Conservation (phyloP, 92 coral and sea anemone genomes). For the Diadumene lineata region DNA sequence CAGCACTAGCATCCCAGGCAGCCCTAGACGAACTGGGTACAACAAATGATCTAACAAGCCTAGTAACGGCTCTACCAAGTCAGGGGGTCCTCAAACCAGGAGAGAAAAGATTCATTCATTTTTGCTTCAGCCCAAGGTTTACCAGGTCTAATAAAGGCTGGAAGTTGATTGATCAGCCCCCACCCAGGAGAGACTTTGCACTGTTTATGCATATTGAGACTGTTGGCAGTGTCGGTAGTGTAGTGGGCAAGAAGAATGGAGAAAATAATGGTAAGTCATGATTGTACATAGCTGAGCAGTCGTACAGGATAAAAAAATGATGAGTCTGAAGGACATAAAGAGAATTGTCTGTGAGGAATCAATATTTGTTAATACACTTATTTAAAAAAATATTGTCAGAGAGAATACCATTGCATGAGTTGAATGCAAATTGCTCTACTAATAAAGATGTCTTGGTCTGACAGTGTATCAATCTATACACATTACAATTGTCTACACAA, state of each 20-base stretch:
- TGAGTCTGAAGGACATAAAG: too few relatives aligned
- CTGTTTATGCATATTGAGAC: constrained; percentile 95
- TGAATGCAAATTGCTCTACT: too few relatives aligned
- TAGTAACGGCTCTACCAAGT: constrained; percentile 89
- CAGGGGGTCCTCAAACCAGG: constrained; percentile 85
- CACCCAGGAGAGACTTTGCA: constrained; percentile 94
- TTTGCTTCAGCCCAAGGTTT: constrained; percentile 90
- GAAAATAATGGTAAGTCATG: constrained; percentile 8
- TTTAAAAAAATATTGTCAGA: too few relatives aligned
- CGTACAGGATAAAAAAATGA: too few relatives aligned
- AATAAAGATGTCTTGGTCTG: too few relatives aligned
- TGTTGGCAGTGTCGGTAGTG: constrained; percentile 81
- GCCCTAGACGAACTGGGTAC: constrained; percentile 68
- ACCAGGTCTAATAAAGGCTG: constrained; percentile 78
- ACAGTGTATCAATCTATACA: too few relatives aligned
- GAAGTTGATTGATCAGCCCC: constrained; percentile 71
- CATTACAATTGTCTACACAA: too few relatives aligned
- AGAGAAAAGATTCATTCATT: constrained; percentile 69
- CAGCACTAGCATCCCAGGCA: constrained; percentile 69
- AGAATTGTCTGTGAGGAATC: too few relatives aligned
- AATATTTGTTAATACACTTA: too few relatives aligned
- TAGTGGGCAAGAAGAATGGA: constrained; percentile 27
- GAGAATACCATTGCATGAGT: too few relatives aligned
- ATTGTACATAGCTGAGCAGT: too few relatives aligned
- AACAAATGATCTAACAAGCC: constrained; percentile 76